Evolutionary conservation across 2,113 vertebrate species (phyloP), one percentile per base, ranked within the genome.

Genomic region (Cairina moschata): DNA sequence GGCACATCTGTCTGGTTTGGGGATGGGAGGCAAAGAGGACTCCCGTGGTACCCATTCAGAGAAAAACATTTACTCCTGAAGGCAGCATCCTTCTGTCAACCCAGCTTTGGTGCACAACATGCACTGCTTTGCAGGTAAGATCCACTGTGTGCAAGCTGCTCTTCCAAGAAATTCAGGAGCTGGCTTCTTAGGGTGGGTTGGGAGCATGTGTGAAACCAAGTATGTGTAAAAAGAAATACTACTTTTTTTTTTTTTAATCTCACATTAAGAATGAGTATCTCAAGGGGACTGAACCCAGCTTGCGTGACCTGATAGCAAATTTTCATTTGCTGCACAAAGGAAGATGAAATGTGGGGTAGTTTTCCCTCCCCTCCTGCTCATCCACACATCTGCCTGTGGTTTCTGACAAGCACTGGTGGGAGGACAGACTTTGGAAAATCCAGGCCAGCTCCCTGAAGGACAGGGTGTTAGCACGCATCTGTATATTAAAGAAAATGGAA

Each of bases 31-130:
- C 2, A 6, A 65, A 55, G 52, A 84, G n/a, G 21, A n/a, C 42
- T 88, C 84, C 56, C 11, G 0, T 80, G 80, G 52, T 66, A 84
- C 18, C 26, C 22, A 60, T 84, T 89, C 2, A 8, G 73, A 91
- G 80, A 81, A 81, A 93, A 93, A 81, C 71, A 72, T 93, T 94
- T 91, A 80, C 79, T 80, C 60, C 68, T 65, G 66, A 84, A 89
- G 84, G 65, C 0, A 40, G 38, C 40, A 65, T 54, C 20, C 32
- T 91, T 59, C 91, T 88, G 54, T 63, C 23, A 88, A 54, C 12
- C 32, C 60, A 84, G 36, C 46, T 93, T 50, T 83, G 89, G 58
- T 86, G 73, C 26, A 79, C 60, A 72, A 15, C 23, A 42, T 1
- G 1, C 20, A 29, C 9, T 52, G 59, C 69, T 65, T 63, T 56